These are phyloP conservation scores for Pseudococcus viburni DNA, from an alignment of 2,888 invertebrate species.

Conservation along the genomic window DNA sequence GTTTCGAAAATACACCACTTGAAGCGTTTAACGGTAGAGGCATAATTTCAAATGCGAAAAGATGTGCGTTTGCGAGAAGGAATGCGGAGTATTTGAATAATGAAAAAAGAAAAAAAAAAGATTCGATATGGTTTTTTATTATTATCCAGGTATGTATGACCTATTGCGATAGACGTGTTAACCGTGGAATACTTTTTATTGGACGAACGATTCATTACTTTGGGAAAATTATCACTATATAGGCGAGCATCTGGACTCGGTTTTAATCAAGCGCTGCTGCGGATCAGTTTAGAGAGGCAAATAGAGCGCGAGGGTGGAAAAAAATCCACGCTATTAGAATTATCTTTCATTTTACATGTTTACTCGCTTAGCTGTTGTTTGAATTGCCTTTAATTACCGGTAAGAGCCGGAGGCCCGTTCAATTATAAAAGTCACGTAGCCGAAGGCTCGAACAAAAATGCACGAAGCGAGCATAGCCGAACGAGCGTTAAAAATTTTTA, in stretches of 20 bases:
- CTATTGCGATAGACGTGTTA: neutral
- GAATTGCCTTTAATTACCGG: constrained; percentile 56
- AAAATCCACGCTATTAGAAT: constrained; percentile 27
- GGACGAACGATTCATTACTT: neutral
- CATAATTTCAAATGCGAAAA: constrained; percentile 62
- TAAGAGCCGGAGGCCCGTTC: neutral
- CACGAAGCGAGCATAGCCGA: constrained; percentile 2
- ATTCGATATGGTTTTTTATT: constrained; percentile 61
- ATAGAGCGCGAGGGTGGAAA: neutral
- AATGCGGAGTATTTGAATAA: constrained; percentile 58
- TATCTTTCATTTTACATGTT: constrained; percentile 49
- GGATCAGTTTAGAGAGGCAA: neutral
- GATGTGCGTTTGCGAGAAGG: constrained; percentile 22
- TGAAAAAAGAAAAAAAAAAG: constrained; percentile 47
- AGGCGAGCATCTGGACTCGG: neutral
- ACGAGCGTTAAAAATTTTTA: constrained; percentile 42
- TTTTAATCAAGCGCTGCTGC: constrained; percentile 9
- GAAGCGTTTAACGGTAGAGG: neutral
- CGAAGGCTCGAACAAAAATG: constrained; percentile 24
- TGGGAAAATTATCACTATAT: neutral
- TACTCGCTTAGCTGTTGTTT: constrained; percentile 49
- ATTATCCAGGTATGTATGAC: constrained; percentile 42
- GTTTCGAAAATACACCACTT: constrained; percentile 4
- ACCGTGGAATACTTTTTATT: neutral
- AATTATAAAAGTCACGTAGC: constrained; percentile 57